These are phyloP conservation scores for Omphaloscelis lunosa DNA, from an alignment of 2,888 invertebrate species.

Conservation along the genomic window DNA sequence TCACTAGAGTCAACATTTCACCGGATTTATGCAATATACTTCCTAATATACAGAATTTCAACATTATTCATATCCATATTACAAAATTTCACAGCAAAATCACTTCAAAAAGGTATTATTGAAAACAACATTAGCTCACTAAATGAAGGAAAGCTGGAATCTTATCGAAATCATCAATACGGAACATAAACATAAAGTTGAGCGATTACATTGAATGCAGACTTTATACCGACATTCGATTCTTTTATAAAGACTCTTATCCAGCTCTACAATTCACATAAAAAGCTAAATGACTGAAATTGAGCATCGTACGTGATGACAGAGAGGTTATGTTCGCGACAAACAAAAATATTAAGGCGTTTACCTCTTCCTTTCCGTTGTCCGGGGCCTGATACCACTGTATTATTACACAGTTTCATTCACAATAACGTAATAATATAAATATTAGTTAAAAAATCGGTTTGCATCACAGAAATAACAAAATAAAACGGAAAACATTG, in stretches of 20 bases:
- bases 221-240: conserved; percentile 55
- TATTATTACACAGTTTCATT: conserved; percentile 85
- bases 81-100: background rate
- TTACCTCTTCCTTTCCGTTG: conserved; percentile 87
- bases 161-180: conserved; percentile 55
- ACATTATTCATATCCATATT: conserved; percentile 5
- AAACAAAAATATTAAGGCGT: conserved; percentile 91
- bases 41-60: conserved; percentile 13
- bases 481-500: conserved; percentile 91
- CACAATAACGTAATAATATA: conserved; percentile 83
- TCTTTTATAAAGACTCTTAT: conserved; percentile 59
- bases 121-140: conserved; percentile 42
- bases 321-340: conserved; percentile 90
- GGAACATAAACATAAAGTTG: conserved; percentile 52
- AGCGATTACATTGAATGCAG: conserved; percentile 56
- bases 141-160: conserved; percentile 46
- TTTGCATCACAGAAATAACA: conserved; percentile 91
- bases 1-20: conserved; percentile 73
- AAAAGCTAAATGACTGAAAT: conserved; percentile 78
- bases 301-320: conserved; percentile 83
- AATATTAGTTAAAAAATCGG: conserved; percentile 88
- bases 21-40: conserved; percentile 45
- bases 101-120: conserved; percentile 21
- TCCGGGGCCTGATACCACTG: conserved; percentile 84
- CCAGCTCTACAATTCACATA: conserved; percentile 67